A percentile compares a stretch with the other conserved stretches of the same genome.
These are phyloP conservation scores for Enteromius thamalakanensis DNA, from an alignment of 2,797 vertebrate genomes.

Conservation along the genomic window DNA sequence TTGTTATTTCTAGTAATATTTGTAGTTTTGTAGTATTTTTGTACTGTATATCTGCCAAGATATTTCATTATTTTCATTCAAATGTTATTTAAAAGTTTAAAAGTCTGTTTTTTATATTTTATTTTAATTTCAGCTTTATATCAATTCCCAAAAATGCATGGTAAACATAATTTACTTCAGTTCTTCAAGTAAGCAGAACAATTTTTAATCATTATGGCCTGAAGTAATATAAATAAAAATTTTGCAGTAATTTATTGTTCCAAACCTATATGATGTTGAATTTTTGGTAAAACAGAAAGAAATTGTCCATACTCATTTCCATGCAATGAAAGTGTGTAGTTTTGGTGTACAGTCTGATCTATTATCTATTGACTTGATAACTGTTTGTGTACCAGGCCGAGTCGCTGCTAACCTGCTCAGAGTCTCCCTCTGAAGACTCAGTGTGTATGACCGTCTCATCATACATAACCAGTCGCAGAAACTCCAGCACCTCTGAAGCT, in stretches of 20 bases:
- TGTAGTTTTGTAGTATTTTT: not conserved
- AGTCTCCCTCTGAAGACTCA: constrained; percentile 57
- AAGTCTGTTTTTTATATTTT: too few species aligned
- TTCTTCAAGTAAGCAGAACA: too few species aligned
- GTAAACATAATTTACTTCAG: too few species aligned
- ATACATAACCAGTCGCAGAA: constrained; percentile 46
- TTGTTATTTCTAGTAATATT: not conserved
- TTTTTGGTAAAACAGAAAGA: not conserved
- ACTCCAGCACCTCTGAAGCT: constrained; percentile 46
- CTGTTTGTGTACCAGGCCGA: constrained; percentile 47
- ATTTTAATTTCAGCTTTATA: not conserved
- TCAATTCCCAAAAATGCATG: not conserved
- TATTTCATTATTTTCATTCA: too few species aligned
- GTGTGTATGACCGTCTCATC: constrained; percentile 46
- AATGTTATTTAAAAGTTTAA: too few species aligned
- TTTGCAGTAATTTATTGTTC: not conserved
- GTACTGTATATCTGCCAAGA: not conserved
- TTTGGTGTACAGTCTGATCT: not conserved
- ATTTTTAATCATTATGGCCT: too few species aligned
- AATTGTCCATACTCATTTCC: not conserved
- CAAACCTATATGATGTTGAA: not conserved
- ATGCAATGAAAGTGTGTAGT: not conserved
- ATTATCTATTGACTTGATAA: not conserved
- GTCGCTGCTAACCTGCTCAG: constrained; percentile 55
- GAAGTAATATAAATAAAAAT: too few species aligned